phyloP scores from a whole-genome alignment of 2,797 vertebrate genomes.

The Staurois parvus region DNA sequence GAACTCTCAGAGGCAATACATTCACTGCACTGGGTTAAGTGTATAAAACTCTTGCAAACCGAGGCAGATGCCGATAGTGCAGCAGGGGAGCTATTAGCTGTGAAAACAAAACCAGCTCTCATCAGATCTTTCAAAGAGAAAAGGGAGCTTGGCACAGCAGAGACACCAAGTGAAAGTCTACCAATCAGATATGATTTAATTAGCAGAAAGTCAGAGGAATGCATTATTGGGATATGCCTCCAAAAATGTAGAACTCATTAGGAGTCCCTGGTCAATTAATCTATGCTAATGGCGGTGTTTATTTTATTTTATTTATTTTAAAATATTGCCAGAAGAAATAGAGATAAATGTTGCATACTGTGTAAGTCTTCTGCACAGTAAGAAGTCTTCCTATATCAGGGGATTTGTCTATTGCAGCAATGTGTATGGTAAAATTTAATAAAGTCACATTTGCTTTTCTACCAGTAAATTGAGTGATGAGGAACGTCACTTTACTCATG shows the following conservation, averaged over 20 bases:
- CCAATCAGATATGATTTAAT: slow-evolving; percentile 63
- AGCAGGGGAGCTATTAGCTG: slow-evolving; percentile 62
- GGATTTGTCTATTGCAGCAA: neutral
- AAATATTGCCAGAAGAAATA: slow-evolving; percentile 51
- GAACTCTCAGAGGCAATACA: slow-evolving; percentile 54
- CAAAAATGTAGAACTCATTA: slow-evolving; percentile 61
- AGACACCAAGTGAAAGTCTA: slow-evolving; percentile 59
- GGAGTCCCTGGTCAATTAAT: slow-evolving; percentile 62
- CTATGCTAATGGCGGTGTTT: slow-evolving; percentile 62
- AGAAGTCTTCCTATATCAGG: neutral
- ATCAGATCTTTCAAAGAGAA: slow-evolving; percentile 60
- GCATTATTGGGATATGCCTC: slow-evolving; percentile 54
- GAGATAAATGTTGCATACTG: slow-evolving; percentile 23
- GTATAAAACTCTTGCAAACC: slow-evolving; percentile 54
- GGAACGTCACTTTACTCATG: neutral
- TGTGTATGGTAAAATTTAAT: neutral
- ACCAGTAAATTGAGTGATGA: neutral
- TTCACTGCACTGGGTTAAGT: slow-evolving; percentile 57
- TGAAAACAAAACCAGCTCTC: slow-evolving; percentile 57
- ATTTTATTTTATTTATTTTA: slow-evolving; percentile 57
- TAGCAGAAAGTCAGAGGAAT: slow-evolving; percentile 60
- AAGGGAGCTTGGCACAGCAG: slow-evolving; percentile 53
- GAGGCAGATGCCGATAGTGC: slow-evolving; percentile 56
- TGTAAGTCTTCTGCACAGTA: slow-evolving; percentile 21
- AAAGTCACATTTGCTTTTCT: slow-evolving; percentile 6